Conservation (phyloP, 2,113 vertebrate genomes). For the Alectura lathami region DNA sequence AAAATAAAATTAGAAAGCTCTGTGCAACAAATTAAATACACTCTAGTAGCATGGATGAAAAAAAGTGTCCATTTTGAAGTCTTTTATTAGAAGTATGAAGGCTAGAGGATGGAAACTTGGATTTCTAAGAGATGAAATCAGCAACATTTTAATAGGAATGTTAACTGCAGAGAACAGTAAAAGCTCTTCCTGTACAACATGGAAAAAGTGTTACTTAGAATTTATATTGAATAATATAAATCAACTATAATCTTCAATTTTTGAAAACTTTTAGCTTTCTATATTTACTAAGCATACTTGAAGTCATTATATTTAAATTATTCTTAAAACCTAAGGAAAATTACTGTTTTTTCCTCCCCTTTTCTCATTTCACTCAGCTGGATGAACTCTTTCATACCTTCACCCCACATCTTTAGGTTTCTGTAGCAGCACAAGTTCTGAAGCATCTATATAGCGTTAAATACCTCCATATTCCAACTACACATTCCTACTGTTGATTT, state of each 20-base stretch:
- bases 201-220: neutral
- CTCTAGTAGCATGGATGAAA: neutral
- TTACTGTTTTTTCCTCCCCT: neutral
- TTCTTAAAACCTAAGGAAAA: neutral
- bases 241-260: neutral
- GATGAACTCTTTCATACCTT: neutral
- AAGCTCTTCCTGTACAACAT: neutral
- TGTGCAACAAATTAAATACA: conserved; percentile 14
- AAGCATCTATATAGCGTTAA: neutral
- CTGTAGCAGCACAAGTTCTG: neutral
- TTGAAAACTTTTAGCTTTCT: neutral
- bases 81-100: conserved; percentile 16
- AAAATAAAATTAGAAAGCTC: conserved; percentile 47
- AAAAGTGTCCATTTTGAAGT: conserved; percentile 27
- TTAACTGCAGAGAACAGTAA: neutral
- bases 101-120: neutral
- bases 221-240: neutral
- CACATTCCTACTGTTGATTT: neutral
- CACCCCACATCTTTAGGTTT: neutral
- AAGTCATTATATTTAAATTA: neutral
- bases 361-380: neutral
- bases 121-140: neutral
- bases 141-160: neutral
- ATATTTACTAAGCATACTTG: neutral
- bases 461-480: neutral